phyloP scores from a whole-genome alignment of 1,140 invertebrate genomes.

The Drosophila baimaii region DNA sequence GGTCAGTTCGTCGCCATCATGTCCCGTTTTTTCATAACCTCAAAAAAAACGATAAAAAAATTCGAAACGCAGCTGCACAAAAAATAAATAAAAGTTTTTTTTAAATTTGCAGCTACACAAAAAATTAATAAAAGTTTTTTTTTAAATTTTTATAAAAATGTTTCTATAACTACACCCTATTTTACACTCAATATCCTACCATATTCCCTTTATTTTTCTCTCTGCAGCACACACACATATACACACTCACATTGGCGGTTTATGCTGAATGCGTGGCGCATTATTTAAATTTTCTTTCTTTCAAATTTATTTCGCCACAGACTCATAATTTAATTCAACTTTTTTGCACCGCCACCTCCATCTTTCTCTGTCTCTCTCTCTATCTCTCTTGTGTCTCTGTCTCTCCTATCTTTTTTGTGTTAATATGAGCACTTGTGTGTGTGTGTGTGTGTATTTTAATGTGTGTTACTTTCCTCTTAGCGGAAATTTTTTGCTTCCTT shows the following conservation, averaged over 20 bases:
- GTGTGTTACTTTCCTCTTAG: slow-evolving; percentile 48
- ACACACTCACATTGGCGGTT: slow-evolving; percentile 27
- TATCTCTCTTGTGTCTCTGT: not conserved
- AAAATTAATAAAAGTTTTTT: too few relatives aligned
- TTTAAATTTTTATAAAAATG: too few relatives aligned
- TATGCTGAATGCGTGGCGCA: slow-evolving; percentile 41
- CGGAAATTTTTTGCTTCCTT: slow-evolving; percentile 54
- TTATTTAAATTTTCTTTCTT: slow-evolving; percentile 69
- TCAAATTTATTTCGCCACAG: slow-evolving; percentile 60
- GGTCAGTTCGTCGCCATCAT: too few relatives aligned
- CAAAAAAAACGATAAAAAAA: too few relatives aligned
- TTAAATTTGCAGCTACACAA: too few relatives aligned
- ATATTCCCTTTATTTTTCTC: not conserved
- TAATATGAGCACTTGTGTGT: slow-evolving; percentile 9
- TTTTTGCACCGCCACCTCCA: slow-evolving; percentile 25
- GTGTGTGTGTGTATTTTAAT: slow-evolving; percentile 19
- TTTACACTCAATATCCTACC: not conserved
- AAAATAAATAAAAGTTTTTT: too few relatives aligned
- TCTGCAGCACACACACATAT: slow-evolving; percentile 6
- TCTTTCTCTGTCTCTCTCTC: not conserved
- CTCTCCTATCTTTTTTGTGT: slow-evolving; percentile 5
- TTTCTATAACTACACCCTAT: too few relatives aligned
- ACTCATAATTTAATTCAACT: slow-evolving; percentile 61
- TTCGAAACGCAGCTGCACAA: too few relatives aligned
- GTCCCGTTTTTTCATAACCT: too few relatives aligned